phyloP scores from a whole-genome alignment of 2,797 vertebrate genomes.

The Vireo griseus region DNA sequence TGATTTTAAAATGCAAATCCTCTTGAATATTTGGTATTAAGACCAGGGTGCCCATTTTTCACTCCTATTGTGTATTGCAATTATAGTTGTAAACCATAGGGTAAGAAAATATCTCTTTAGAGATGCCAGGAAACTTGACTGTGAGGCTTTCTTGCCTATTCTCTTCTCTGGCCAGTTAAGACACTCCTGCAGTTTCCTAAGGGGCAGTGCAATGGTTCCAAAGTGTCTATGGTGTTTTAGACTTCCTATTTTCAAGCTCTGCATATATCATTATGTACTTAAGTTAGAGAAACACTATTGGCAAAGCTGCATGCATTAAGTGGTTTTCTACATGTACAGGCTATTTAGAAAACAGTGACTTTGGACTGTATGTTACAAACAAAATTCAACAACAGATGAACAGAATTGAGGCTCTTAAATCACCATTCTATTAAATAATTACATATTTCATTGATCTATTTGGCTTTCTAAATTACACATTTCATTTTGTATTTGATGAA shows the following conservation, averaged over 20 bases:
- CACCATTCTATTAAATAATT: constrained; percentile 19
- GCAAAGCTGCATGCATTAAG: not conserved
- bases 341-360: not conserved
- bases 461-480: constrained; percentile 9
- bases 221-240: not conserved
- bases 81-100: not conserved
- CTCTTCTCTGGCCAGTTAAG: not conserved
- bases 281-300: not conserved
- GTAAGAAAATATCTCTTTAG: not conserved
- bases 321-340: not conserved
- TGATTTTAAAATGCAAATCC: not conserved
- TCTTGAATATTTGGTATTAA: not conserved
- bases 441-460: constrained; percentile 8
- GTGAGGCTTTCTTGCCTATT: not conserved
- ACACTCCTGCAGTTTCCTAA: not conserved
- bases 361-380: not conserved
- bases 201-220: not conserved
- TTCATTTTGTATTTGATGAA: constrained; percentile 22
- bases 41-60: not conserved
- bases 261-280: not conserved
- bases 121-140: not conserved
- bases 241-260: not conserved
- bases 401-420: not conserved
- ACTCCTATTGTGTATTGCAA: not conserved
- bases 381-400: not conserved